Conservation (phyloP, 1,140 invertebrate species). For the Drosophila mauritiana region DNA sequence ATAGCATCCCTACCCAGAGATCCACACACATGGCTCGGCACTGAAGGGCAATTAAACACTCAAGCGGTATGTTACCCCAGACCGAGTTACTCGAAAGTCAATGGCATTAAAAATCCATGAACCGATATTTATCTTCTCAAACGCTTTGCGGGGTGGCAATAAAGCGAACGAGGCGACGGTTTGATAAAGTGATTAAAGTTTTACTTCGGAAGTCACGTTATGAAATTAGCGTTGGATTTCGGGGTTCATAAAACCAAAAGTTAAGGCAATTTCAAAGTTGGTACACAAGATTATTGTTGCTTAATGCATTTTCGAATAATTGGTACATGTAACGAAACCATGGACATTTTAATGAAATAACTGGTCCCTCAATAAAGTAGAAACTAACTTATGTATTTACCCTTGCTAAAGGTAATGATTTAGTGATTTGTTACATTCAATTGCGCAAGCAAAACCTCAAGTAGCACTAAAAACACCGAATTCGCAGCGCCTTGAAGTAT, state of each 20-base stretch:
- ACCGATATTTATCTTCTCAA: constrained; percentile 42
- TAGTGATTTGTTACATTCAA: neutral
- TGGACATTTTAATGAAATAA: too few relatives aligned
- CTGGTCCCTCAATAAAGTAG: too few relatives aligned
- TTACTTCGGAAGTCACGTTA: neutral
- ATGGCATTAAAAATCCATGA: constrained; percentile 43
- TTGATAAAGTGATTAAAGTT: constrained; percentile 6
- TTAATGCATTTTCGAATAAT: too few relatives aligned
- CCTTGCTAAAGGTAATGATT: too few relatives aligned
- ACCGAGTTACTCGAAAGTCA: constrained; percentile 35
- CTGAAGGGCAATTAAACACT: constrained; percentile 60
- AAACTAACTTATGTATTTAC: too few relatives aligned
- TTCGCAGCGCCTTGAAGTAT: constrained; percentile 13
- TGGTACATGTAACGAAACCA: too few relatives aligned
- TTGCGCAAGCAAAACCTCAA: neutral
- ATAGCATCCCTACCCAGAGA: constrained; percentile 3
- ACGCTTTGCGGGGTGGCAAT: constrained; percentile 6
- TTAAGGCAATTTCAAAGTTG: neutral
- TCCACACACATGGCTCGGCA: constrained; percentile 30
- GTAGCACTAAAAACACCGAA: neutral
- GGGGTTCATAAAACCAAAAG: neutral
- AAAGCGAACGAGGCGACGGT: constrained; percentile 3
- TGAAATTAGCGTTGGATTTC: neutral
- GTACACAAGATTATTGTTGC: too few relatives aligned
- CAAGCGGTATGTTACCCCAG: constrained; percentile 34